Conservation (phyloP, 2,797 vertebrate species). For the Gadopsis bispinosus region DNA sequence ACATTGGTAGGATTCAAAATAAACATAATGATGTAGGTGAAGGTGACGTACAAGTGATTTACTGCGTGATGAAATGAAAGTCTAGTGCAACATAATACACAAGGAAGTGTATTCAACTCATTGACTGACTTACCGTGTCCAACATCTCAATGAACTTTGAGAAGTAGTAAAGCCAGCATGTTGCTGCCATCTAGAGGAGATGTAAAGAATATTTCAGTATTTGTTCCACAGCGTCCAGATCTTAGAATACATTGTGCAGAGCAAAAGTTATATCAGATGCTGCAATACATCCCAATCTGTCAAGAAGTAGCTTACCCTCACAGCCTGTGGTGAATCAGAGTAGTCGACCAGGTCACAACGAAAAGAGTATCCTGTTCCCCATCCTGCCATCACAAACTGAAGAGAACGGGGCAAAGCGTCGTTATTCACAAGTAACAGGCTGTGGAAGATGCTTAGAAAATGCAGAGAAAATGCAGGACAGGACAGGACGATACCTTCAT, state of each 20-base stretch:
- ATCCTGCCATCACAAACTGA: conserved; percentile 98
- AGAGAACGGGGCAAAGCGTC: background rate
- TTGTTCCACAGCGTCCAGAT: background rate
- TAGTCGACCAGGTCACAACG: conserved; percentile 94
- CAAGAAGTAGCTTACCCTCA: conserved; percentile 87
- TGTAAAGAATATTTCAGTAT: conserved; percentile 3
- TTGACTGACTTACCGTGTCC: conserved; percentile 92
- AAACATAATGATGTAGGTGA: background rate
- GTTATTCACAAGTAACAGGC: conserved; percentile 3
- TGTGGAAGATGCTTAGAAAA: background rate
- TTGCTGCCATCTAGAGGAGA: conserved; percentile 90
- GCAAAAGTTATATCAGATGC: background rate
- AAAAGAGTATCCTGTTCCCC: conserved; percentile 96
- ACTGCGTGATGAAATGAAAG: background rate
- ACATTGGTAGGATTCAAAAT: background rate
- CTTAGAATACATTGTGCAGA: background rate
- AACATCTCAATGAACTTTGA: conserved; percentile 98
- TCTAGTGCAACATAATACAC: background rate
- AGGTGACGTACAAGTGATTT: accelerated
- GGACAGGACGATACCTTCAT: background rate
- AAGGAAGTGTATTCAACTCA: background rate
- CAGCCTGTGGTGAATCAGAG: conserved; percentile 88
- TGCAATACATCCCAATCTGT: background rate
- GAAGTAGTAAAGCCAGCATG: conserved; percentile 97
- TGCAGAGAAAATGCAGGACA: background rate